Evolutionary conservation across 2,888 invertebrate species (phyloP).

Genomic region (Philhelius pedissequus): DNA sequence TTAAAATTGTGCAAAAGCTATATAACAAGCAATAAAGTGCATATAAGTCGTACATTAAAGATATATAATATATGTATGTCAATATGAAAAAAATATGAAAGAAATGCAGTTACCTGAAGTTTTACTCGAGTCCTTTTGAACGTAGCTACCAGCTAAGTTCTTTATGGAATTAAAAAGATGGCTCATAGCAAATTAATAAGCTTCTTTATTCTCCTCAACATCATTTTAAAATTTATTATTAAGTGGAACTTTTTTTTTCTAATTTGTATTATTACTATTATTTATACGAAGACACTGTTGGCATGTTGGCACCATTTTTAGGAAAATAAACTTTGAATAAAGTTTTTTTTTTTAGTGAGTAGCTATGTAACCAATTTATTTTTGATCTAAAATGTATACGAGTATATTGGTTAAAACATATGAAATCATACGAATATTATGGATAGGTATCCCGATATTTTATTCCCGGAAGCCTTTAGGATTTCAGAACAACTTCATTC

Average conservation of each 20-base stretch:
- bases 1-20: no score
- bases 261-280: neutral
- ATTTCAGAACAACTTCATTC: no score
- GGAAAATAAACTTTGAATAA: neutral
- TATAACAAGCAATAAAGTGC: no score
- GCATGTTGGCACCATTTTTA: neutral
- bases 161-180: slow-evolving; percentile 77
- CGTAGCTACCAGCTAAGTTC: slow-evolving; percentile 74
- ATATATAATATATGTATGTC: no score
- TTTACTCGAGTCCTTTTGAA: slow-evolving; percentile 68
- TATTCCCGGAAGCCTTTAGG: no score
- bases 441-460: no score
- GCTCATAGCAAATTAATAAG: slow-evolving; percentile 65
- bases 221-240: slow-evolving; percentile 20
- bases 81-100: no score
- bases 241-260: neutral
- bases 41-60: no score
- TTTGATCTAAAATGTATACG: no score
- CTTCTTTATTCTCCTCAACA: slow-evolving; percentile 13
- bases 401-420: neutral
- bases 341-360: neutral
- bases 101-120: slow-evolving; percentile 72
- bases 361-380: neutral
- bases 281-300: slow-evolving; percentile 10
- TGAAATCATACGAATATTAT: neutral